A percentile compares a stretch with the other conserved stretches of the same genome.
These are phyloP conservation scores for Maconellicoccus hirsutus DNA, from an alignment of 1,140 invertebrate genomes.

Conservation along the genomic window DNA sequence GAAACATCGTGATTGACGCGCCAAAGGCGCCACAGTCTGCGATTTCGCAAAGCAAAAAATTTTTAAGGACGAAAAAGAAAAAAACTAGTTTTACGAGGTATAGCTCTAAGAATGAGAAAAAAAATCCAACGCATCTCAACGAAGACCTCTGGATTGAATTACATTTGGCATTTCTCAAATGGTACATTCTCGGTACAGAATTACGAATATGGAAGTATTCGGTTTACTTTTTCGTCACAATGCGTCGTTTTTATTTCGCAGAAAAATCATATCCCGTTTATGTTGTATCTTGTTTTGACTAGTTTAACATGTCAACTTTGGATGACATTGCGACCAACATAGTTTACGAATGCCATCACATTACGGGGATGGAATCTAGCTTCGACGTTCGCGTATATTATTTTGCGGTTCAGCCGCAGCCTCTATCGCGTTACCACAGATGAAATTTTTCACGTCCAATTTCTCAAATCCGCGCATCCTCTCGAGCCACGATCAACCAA, in stretches of 20 bases:
- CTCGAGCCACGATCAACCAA: too few species aligned
- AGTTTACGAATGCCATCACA: background rate
- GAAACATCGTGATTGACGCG: too few species aligned
- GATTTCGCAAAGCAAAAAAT: background rate
- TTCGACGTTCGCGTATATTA: background rate
- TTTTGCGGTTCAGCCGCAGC: background rate
- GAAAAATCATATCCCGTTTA: background rate
- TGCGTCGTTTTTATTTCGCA: background rate
- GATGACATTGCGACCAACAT: constrained; percentile 3
- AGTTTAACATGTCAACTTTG: constrained; percentile 5
- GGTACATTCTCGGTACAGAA: constrained; percentile 3
- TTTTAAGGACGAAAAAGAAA: background rate
- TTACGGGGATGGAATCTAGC: background rate
- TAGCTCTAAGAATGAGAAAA: background rate
- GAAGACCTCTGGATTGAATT: background rate
- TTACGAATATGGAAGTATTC: constrained; percentile 9
- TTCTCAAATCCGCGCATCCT: too few species aligned
- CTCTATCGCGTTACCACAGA: too few species aligned
- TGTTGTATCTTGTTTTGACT: background rate
- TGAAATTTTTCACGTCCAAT: too few species aligned
- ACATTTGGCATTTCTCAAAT: background rate
- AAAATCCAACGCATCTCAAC: too few species aligned
- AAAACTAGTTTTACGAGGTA: background rate
- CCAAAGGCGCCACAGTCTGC: background rate
- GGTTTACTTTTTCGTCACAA: constrained; percentile 6